Evolutionary conservation across 64 coral and sea anemone species (phyloP).

Genomic region (Porites lutea): DNA sequence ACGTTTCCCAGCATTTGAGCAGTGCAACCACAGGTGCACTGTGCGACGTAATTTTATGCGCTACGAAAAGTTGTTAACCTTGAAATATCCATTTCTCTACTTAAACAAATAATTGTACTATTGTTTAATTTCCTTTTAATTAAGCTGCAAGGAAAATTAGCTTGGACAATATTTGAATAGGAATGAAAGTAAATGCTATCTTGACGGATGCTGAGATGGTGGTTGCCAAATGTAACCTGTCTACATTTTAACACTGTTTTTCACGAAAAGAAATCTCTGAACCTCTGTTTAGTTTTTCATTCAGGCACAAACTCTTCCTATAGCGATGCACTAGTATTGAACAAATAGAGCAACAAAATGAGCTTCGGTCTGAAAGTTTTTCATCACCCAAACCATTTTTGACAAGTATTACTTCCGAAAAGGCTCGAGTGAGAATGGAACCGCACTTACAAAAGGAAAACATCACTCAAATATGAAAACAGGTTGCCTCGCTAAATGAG

Average conservation of each 20-base stretch:
- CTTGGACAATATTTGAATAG: constrained; percentile 11
- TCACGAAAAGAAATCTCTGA: no score
- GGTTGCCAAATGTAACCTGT: background rate
- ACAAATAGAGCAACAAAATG: background rate
- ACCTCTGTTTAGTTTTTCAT: background rate
- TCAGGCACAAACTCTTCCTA: background rate
- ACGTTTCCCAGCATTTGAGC: background rate
- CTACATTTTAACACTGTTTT: background rate
- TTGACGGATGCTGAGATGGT: background rate
- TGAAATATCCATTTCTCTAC: background rate
- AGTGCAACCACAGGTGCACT: background rate
- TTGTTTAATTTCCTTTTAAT: constrained; percentile 41
- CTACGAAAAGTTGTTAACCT: background rate
- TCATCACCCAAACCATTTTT: constrained; percentile 10
- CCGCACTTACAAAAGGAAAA: background rate
- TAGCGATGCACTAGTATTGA: background rate
- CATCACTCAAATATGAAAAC: constrained; percentile 14
- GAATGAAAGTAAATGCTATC: background rate
- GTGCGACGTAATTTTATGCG: background rate
- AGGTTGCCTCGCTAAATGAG: background rate
- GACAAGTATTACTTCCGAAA: constrained; percentile 16
- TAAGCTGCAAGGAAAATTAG: constrained; percentile 14
- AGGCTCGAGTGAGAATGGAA: constrained; percentile 3
- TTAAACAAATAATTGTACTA: constrained; percentile 26
- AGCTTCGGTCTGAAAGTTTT: background rate